Conservation (phyloP, 2,113 vertebrate species). For the Psephotus haematonotus region DNA sequence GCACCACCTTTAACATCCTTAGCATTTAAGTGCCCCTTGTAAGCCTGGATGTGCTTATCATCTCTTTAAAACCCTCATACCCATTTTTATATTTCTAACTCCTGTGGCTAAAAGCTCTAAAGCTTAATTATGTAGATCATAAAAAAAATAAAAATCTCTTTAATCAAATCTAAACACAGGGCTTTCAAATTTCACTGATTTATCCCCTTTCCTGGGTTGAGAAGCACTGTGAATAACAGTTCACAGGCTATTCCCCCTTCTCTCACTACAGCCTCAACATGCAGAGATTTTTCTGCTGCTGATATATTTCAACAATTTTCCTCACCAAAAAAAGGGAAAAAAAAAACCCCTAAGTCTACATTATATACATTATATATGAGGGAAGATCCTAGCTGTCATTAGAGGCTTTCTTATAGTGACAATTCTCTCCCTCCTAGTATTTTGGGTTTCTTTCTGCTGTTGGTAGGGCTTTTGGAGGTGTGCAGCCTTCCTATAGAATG, state of each 20-base stretch:
- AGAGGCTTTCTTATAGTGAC: neutral
- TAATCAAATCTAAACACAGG: neutral
- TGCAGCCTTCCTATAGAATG: neutral
- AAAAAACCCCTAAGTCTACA: neutral
- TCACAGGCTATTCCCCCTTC: neutral
- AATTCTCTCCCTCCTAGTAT: neutral
- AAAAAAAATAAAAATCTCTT: neutral
- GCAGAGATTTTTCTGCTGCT: neutral
- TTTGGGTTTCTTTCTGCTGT: neutral
- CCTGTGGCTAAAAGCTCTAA: neutral
- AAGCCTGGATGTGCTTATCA: neutral
- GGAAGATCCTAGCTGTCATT: neutral
- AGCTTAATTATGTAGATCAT: neutral
- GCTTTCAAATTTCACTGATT: neutral
- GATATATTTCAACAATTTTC: neutral
- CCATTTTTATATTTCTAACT: neutral
- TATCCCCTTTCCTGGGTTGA: neutral
- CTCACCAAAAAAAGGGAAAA: neutral
- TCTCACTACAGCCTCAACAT: accelerated
- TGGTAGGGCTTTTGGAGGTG: neutral
- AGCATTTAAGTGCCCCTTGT: neutral
- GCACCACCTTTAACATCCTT: neutral
- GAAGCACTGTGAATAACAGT: neutral
- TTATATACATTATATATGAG: neutral
- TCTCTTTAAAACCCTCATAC: neutral